Percentiles rank a stretch among this genome's conserved stretches.
phyloP scores from a whole-genome alignment of 2,113 vertebrate genomes.

The Nanger granti region DNA sequence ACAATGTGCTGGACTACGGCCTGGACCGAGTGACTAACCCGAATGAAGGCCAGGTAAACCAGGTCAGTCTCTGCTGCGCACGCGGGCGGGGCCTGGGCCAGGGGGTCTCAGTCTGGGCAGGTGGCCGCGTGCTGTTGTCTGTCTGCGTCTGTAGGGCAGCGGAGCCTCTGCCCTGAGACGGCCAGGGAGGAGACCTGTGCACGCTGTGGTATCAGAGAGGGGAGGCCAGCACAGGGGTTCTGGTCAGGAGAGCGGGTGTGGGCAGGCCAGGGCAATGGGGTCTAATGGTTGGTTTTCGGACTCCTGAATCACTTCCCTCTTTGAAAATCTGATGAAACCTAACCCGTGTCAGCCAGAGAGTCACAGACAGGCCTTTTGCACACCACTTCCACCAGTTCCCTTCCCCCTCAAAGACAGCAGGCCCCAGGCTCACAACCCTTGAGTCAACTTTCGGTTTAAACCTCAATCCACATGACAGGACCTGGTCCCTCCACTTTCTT shows the following conservation, averaged over 20 bases:
- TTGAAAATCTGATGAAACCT: neutral
- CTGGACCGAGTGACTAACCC: constrained; percentile 87
- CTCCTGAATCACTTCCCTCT: neutral
- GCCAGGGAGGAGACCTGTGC: neutral
- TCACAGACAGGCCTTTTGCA: neutral
- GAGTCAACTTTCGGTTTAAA: neutral
- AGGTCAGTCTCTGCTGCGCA: constrained; percentile 74
- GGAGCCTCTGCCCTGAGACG: neutral
- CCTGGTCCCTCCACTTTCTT: neutral
- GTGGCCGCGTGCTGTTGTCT: fast-evolving
- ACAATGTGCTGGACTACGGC: constrained; percentile 90
- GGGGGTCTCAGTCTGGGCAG: neutral
- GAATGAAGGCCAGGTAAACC: constrained; percentile 90
- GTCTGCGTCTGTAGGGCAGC: neutral
- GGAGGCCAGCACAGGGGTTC: too few species aligned
- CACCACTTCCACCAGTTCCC: neutral
- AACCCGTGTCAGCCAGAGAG: neutral
- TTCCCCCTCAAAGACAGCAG: neutral
- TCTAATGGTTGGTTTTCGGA: neutral
- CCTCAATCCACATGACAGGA: neutral
- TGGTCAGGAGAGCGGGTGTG: neutral
- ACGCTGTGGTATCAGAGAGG: neutral
- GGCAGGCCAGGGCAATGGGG: neutral
- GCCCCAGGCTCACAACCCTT: neutral
- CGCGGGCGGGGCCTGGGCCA: neutral